Base-by-base conservation (phyloP, 2,113 vertebrate genomes). In the Siniperca knerii region DNA sequence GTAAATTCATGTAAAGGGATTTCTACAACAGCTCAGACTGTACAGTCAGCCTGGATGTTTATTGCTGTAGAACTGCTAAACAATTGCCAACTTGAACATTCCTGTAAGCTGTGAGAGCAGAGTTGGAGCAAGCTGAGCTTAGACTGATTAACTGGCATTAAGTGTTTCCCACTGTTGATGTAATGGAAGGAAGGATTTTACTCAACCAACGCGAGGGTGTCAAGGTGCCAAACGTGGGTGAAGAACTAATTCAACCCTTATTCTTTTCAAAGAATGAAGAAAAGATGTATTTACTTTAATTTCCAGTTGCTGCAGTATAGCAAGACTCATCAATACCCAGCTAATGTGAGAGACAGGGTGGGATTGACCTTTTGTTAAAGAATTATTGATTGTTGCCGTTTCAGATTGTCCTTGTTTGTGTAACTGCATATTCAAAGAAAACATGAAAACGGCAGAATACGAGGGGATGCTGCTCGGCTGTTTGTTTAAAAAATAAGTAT, bases 91-190 rank as follows among this genome's bases (percentile, higher is more conserved):
- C 55, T 80, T 61, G 77, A 89, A 83, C 80, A 75, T 82, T 84
- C 58, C 81, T 73, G 86, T 66, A 74, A 87, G 61, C 75, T 42
- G 73, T 72, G 90, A 89, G 81, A 72, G 77, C 76, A 71, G 73
- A 79, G 64, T 10, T 70, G 87, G 79, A 86, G 23, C 1, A 15
- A 42, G 81, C 54, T 2, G 20, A 79, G 79, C 48, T 75, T n/a
- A 42, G 61, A 64, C 84, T 88, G 84, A 88, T 88, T 82, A 78
- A 87, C 64, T 79, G 89, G 89, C 81, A 68, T 48, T 20, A 81
- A 77, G 48, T 61, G 77, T 85, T 91, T 85, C 77, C 87, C 68
- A 79, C 67, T 77, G 91, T 75, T 91, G 84, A 91, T 77, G 81
- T 90, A 83, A 87, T 83, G 77, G 82, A 89, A 88, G 82, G 65